phyloP scores from a whole-genome alignment of 2,797 vertebrate genomes.

The Spinibarbus caldwelli region DNA sequence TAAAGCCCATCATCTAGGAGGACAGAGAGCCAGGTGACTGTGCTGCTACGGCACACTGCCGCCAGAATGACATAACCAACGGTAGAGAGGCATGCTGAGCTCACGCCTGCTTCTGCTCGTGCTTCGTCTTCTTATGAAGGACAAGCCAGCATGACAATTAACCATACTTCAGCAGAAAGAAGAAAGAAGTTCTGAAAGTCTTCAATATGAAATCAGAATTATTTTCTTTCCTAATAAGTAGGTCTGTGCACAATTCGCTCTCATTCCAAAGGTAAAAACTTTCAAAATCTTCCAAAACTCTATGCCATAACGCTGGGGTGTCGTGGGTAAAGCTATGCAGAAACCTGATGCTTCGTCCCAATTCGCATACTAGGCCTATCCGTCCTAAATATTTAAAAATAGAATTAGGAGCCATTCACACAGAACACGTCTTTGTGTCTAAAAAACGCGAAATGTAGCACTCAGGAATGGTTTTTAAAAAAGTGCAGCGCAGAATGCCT shows the following conservation, averaged over 20 bases:
- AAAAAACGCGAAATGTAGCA: too few species aligned
- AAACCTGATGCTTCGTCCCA: background rate
- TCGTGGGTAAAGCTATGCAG: background rate
- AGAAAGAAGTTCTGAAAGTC: background rate
- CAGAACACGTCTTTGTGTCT: too few species aligned
- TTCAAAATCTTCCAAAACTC: background rate
- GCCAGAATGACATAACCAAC: slow-evolving; percentile 55
- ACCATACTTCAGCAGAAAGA: background rate
- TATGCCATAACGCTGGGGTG: background rate
- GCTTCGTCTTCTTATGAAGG: slow-evolving; percentile 8
- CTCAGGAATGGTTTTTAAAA: too few species aligned
- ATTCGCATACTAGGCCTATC: background rate
- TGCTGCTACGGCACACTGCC: slow-evolving; percentile 55
- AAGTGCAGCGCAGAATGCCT: too few species aligned
- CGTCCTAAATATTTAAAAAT: background rate
- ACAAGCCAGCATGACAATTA: background rate
- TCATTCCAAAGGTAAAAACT: background rate
- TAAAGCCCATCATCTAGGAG: slow-evolving; percentile 58
- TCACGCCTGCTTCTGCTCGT: background rate
- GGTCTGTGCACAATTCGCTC: background rate
- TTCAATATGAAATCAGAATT: background rate
- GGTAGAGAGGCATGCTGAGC: slow-evolving; percentile 32
- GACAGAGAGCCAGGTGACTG: slow-evolving; percentile 59
- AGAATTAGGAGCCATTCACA: background rate
- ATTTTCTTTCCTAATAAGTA: background rate